Percentiles rank a stretch among this genome's conserved stretches.
phyloP scores from a whole-genome alignment of 2,888 invertebrate genomes.

The Taenaris catops region DNA sequence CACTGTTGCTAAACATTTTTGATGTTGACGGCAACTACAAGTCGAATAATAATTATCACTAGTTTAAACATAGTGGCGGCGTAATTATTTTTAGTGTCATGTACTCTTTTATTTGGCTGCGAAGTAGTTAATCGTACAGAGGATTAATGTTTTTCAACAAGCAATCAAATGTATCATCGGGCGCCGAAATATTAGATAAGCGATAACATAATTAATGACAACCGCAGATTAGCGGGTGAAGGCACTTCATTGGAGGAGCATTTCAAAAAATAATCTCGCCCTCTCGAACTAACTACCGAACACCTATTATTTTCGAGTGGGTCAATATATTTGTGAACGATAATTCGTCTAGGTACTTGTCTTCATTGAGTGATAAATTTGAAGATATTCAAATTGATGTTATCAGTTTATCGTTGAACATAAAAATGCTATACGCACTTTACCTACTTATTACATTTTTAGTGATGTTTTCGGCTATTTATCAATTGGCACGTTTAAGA shows the following conservation, averaged over 20 bases:
- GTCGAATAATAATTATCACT: too few species aligned
- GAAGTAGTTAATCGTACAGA: conserved; percentile 22
- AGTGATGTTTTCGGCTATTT: too few species aligned
- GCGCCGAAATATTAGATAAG: conserved; percentile 72
- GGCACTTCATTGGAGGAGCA: conserved; percentile 75
- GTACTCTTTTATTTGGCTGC: too few species aligned
- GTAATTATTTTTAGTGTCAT: too few species aligned
- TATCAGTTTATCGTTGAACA: conserved; percentile 13
- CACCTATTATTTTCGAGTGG: conserved; percentile 70
- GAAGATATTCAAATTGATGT: conserved; percentile 21
- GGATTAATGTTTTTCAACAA: conserved; percentile 35
- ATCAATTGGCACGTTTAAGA: too few species aligned
- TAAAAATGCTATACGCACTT: not conserved
- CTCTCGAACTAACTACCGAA: conserved; percentile 68
- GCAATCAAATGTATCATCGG: conserved; percentile 53
- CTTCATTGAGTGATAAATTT: conserved; percentile 24
- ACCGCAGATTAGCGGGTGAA: conserved; percentile 68
- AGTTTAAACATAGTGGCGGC: too few species aligned
- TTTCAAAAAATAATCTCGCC: conserved; percentile 76
- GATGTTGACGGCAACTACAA: too few species aligned
- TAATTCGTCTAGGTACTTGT: conserved; percentile 38
- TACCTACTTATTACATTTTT: too few species aligned
- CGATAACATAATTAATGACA: conserved; percentile 79
- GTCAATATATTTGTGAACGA: conserved; percentile 61
- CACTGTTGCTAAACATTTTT: too few species aligned